These are phyloP conservation scores for Cyrtorhinus lividipennis DNA, from an alignment of 1,140 invertebrate genomes.

Conservation along the genomic window DNA sequence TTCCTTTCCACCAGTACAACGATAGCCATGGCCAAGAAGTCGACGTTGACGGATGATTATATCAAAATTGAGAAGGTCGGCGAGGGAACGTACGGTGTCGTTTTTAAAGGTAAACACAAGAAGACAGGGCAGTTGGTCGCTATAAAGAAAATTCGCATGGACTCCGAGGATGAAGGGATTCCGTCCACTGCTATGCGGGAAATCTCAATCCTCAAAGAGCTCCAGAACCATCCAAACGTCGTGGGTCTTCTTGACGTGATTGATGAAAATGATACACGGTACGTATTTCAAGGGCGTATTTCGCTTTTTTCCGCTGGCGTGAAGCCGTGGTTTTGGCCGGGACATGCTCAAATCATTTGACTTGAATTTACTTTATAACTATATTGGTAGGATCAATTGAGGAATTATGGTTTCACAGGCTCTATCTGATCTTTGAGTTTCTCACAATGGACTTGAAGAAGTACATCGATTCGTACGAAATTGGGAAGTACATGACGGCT, in stretches of 20 bases:
- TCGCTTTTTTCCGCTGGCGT: too few relatives aligned
- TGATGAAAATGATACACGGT: slow-evolving; percentile 38
- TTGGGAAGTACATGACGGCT: slow-evolving; percentile 48
- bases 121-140: slow-evolving; percentile 81
- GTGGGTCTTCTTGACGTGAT: slow-evolving; percentile 50
- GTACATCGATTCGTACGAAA: slow-evolving; percentile 78
- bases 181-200: slow-evolving; percentile 90
- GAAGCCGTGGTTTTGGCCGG: too few relatives aligned
- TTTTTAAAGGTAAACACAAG: slow-evolving; percentile 78
- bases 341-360: too few relatives aligned
- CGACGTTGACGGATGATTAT: slow-evolving; percentile 72
- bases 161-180: slow-evolving; percentile 87
- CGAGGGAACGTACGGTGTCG: slow-evolving; percentile 89
- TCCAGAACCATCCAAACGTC: slow-evolving; percentile 83
- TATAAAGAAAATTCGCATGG: slow-evolving; percentile 89
- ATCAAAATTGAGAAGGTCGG: slow-evolving; percentile 90
- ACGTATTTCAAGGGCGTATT: too few relatives aligned
- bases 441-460: slow-evolving; percentile 96
- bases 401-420: too few relatives aligned
- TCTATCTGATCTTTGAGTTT: slow-evolving; percentile 97
- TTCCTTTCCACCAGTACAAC: too few relatives aligned
- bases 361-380: too few relatives aligned
- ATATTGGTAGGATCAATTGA: too few relatives aligned
- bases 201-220: slow-evolving; percentile 81
- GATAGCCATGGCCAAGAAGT: too few relatives aligned